Evolutionary conservation across 2,888 invertebrate genomes (phyloP), one percentile per base, ranked within the genome.

Genomic region (Eupithecia subumbrata): DNA sequence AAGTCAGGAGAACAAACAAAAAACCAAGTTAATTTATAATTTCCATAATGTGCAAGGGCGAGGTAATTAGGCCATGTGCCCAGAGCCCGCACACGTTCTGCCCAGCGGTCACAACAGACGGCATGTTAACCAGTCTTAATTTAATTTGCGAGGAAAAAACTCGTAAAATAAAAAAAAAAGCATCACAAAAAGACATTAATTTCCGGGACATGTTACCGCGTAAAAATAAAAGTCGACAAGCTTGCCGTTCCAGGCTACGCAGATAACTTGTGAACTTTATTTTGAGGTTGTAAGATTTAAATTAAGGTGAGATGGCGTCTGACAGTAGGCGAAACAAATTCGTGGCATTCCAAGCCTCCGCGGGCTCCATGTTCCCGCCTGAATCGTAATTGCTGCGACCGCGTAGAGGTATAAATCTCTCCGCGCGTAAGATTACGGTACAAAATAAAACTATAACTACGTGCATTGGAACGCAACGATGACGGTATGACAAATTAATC

Each of bases 401-500:
- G 84, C 81, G 81, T 81, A 78, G 78, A 78, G 82, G 83, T 82
- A 90, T 91, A 91, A 91, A 91, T 91, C 90, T 90, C 82, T 89
- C 87, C 81, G 76, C 86, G 80, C 84, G 82, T 74, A 74, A 89
- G 88, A 88, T 90, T 89, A 89, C 86, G 82, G 83, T 79, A 74
- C 67, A 84, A 84, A 86, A 87, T 88, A 88, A 89, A 88, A 89
- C 88, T 87, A 86, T 87, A 87, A 80, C 85, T 83, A 80, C 82
- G 74, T 79, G 74, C 82, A 82, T 83, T 75, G 85, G 85, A 84
- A 84, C 82, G 86, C 84, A 80, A 86, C 88, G 90, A 85, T 88
- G 90, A 89, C 87, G 86, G 85, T 88, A 88, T 91, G 91, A 91
- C 90, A 90, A 90, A 91, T 91, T 90, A 91, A 91, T 91, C 86